Evolutionary conservation across 2,797 vertebrate genomes (phyloP), one percentile per base, ranked within the genome.

Genomic region (Emys orbicularis): DNA sequence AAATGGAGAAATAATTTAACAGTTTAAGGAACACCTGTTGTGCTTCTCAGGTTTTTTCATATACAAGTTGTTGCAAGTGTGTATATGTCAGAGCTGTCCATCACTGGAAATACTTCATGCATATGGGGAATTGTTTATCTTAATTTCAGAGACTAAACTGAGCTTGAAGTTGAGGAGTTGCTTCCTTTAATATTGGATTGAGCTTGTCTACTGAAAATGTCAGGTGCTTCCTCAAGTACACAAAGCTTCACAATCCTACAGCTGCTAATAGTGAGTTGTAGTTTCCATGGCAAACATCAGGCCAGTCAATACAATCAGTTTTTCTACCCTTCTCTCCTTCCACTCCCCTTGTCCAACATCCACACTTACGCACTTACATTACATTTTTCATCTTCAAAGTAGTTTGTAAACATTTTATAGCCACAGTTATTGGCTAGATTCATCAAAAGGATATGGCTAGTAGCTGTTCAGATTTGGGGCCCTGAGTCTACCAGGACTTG

Each of bases 381-480:
- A 29, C n/a, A 83, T 89, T 57, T 96, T 93, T 89, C 56, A 3
- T 96, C 96, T 97, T 97, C 96, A 97, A 96, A 97, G 95, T 86
- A 90, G 88, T 91, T 84, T 86, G 90, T 94, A 95, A 96, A 86
- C 88, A 95, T 83, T 74, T 95, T 97, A 93, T 93, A 97, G 92
- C 88, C 86, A 10, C 90, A 2, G 0, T 90, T 96, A 90, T 77
- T 81, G 68, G 90, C 92, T 79, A 81, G 83, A 95, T 95, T 87
- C 89, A 91, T 97, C 93, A 96, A 95, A 97, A 95, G 89, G 52
- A 82, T 94, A 93, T 93, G 91, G 81, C 92, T 95, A 91, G 93
- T 95, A 96, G 96, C 95, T 94, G 81, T 93, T 86, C 79, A 2
- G 34, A 83, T 95, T 95, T 96, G 90, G 92, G 86, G 44, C 89